Conservation (phyloP, 92 coral and sea anemone species). For the Parazoanthus darwini region DNA sequence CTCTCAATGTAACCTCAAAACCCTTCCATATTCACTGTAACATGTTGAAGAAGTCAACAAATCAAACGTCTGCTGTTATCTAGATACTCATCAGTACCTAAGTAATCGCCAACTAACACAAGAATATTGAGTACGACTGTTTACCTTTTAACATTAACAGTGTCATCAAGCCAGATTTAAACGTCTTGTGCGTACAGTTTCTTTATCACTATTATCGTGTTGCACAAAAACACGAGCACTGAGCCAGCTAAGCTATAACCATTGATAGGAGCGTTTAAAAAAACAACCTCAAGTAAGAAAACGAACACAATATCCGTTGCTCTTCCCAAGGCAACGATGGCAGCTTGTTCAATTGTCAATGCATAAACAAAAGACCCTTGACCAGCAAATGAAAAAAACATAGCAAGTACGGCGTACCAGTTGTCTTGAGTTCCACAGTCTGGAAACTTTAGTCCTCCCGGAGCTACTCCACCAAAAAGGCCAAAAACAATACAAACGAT, state of each 20-base stretch:
- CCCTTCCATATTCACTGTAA: too few species aligned
- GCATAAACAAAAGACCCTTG: conserved; percentile 51
- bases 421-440: conserved; percentile 39
- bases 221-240: conserved; percentile 54
- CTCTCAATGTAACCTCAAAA: too few species aligned
- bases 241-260: conserved; percentile 61
- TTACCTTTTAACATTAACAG: too few species aligned
- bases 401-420: conserved; percentile 20
- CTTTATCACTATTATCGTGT: conserved; percentile 45
- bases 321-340: conserved; percentile 53
- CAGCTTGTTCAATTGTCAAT: conserved; percentile 51
- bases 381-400: conserved; percentile 32
- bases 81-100: too few species aligned
- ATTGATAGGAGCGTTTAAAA: conserved; percentile 45
- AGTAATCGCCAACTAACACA: too few species aligned
- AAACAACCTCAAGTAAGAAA: conserved; percentile 52
- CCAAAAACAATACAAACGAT: conserved; percentile 27
- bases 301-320: conserved; percentile 58
- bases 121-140: too few species aligned
- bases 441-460: conserved; percentile 40
- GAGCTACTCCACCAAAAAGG: background rate
- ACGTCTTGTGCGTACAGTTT: background rate
- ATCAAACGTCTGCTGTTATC: too few species aligned
- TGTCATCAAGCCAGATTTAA: too few species aligned
- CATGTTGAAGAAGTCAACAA: too few species aligned